Base-by-base conservation (phyloP, 2,113 vertebrate genomes). In the Protobothrops flavoviridis region DNA sequence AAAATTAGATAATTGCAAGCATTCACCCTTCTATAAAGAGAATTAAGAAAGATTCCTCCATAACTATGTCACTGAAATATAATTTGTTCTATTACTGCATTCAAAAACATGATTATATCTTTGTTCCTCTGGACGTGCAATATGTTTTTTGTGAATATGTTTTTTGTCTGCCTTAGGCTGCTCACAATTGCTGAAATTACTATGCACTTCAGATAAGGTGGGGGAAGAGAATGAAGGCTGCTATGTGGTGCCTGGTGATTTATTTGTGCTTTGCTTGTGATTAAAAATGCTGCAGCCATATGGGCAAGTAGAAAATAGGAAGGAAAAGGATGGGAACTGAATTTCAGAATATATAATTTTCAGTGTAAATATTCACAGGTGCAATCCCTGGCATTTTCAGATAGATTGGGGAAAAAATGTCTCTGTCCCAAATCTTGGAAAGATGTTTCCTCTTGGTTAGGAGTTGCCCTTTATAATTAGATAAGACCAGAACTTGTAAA, bases 31-130 rank as follows among this genome's bases (percentile, higher is more conserved):
- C 29, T 69, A 24, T 43, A 88, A 56, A 56, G 61, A 74, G 3
- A 74, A 55, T 74, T 53, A 21, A 74, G 15, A 55, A 55, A 45
- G 50, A 74, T 53, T 88, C 43, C 61, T 74, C 87, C 23, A 20
- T 88, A 89, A 92, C 59, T 29, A 43, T 88, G 61, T 45, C 55
- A 74, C 45, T 92, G 59, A 92, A 92, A 88, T 92, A 74, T 20
- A 33, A 74, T 88, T 74, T 88, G 48, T 64, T 95, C 95, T 81
- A 92, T 59, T 92, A 89, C 81, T 95, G 93, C 91, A 94, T 96
- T 95, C 94, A 94, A 81, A 93, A 88, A 92, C 24, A 88, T 90
- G 50, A 94, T 89, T 95, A 59, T 93, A 93, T 94, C 93, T 96
- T 85, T 91, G 92, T 85, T 95, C 50, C 95, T 95, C 88, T 94